Evolutionary conservation across 2,888 invertebrate genomes (phyloP), one percentile per base, ranked within the genome.

Genomic region (Eugnorisma glareosa): DNA sequence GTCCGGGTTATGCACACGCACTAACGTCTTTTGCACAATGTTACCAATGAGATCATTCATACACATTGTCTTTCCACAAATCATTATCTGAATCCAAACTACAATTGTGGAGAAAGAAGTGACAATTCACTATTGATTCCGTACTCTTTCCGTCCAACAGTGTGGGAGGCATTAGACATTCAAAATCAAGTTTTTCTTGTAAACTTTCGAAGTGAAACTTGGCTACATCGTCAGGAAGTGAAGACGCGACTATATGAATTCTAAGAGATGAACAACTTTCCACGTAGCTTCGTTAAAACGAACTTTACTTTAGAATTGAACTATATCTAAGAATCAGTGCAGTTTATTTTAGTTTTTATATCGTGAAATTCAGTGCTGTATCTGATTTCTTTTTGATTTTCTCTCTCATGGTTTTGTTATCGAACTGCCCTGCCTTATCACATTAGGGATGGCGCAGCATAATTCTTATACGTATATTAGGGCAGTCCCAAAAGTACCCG

Each of bases 101-200:
- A 31, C 8, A 59, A 64, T 31, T 18, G 3, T 40, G 24, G 48
- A 63, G 64, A 2, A 79, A 43, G 4, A 43, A 37, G 37, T 48
- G 2, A n/a, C n/a, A n/a, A n/a, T n/a, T 43, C 28, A 59, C 31
- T 28, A 72, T 66, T 48, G 21, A 7, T 74, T 72, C 61, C 54
- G 3, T 61, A 40, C 18, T 21, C n/a, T n/a, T 2, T 68, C 48
- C 51, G 57, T 37, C 28, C 61, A 40, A 61, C 43, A 67, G 67
- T 57, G 37, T 68, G 43, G 57, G 59, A 61, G 54, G 31, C 59
- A 84, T 73, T 68, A 77, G 31, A 61, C 48, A 77, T 83, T 81
- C 84, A 84, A 82, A 79, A 79, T 82, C 82, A 72, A 85, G 82
- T 75, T 84, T 82, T 82, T 79, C 73, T 85, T 68, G 15, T 67